phyloP scores from a whole-genome alignment of 2,113 vertebrate genomes.

The Catharus fuscescens region DNA sequence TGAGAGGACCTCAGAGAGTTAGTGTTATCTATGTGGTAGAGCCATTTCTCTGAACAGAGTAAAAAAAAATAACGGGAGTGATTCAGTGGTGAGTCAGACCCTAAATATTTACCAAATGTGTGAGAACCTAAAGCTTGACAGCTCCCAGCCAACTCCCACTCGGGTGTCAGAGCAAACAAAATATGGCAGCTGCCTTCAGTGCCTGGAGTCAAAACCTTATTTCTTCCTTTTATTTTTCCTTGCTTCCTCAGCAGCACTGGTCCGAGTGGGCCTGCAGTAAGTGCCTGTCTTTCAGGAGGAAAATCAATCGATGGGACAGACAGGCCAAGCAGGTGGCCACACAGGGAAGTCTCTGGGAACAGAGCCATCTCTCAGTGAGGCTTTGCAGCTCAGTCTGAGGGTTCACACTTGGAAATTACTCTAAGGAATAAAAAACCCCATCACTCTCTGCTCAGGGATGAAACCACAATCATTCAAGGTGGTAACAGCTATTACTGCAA shows the following conservation, averaged over 20 bases:
- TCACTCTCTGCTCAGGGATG: rapidly evolving
- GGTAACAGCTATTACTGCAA: background rate
- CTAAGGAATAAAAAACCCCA: background rate
- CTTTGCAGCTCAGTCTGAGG: background rate
- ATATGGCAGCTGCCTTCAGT: background rate
- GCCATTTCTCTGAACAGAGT: background rate
- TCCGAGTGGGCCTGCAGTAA: background rate
- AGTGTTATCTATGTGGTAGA: background rate
- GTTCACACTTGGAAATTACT: background rate
- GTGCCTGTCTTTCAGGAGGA: background rate
- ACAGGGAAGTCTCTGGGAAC: background rate
- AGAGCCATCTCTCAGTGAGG: background rate
- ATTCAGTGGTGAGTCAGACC: conserved; percentile 28
- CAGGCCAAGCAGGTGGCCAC: background rate
- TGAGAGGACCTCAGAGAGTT: background rate
- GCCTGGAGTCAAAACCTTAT: background rate
- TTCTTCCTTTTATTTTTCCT: background rate
- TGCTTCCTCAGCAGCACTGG: background rate
- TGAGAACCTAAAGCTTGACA: conserved; percentile 26
- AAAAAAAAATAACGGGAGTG: background rate
- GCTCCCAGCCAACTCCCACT: background rate
- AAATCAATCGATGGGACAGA: background rate
- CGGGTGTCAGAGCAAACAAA: background rate
- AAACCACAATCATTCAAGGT: background rate
- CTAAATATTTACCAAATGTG: conserved; percentile 26